phyloP scores from a whole-genome alignment of 2,797 vertebrate genomes.

The Botia almorhae region DNA sequence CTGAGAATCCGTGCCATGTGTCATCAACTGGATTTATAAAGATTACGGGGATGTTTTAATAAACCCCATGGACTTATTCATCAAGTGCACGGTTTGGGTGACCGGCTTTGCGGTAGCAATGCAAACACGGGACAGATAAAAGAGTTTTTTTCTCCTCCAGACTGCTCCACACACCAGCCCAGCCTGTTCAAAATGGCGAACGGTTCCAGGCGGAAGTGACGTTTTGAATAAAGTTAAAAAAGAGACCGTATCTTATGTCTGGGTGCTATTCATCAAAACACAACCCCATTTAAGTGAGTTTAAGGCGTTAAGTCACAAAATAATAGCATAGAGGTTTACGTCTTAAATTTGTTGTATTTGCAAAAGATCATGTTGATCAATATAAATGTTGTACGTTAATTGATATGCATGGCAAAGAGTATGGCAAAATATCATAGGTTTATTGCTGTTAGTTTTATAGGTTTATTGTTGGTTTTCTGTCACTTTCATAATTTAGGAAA shows the following conservation, averaged over 20 bases:
- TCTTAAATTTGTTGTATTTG: too few relatives aligned
- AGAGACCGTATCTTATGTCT: background rate
- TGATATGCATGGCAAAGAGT: too few relatives aligned
- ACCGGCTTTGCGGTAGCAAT: background rate
- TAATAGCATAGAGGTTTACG: background rate
- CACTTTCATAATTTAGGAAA: too few relatives aligned
- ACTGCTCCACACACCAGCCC: constrained; percentile 52
- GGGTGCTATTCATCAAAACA: background rate
- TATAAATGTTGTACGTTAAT: too few relatives aligned
- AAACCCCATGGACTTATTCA: background rate
- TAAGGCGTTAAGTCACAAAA: background rate
- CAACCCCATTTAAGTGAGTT: constrained; percentile 1
- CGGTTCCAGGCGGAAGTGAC: constrained; percentile 90
- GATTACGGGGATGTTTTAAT: background rate
- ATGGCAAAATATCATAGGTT: too few relatives aligned
- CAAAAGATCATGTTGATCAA: too few relatives aligned
- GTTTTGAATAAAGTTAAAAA: constrained; percentile 77
- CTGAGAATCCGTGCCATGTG: constrained; percentile 42
- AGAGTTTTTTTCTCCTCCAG: constrained; percentile 38
- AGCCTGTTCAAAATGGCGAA: constrained; percentile 92
- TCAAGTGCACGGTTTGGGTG: background rate
- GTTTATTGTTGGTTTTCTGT: too few relatives aligned
- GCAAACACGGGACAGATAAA: background rate
- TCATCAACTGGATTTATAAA: constrained; percentile 18
- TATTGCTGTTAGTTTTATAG: too few relatives aligned